phyloP scores from a whole-genome alignment of 2,888 invertebrate genomes.

The Gastrophysa polygoni region DNA sequence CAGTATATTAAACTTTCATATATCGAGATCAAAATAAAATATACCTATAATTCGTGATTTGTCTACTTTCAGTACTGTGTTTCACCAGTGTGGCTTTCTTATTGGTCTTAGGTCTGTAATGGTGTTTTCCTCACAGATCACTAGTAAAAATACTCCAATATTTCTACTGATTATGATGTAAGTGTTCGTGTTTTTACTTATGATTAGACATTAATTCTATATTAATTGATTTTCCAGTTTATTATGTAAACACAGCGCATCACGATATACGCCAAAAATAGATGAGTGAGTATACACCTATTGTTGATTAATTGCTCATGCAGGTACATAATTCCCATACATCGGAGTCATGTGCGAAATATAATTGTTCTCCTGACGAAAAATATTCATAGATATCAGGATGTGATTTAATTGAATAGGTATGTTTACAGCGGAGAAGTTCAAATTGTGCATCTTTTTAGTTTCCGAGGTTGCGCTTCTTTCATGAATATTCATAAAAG shows the following conservation, averaged over 20 bases:
- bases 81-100: neutral
- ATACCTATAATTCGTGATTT: neutral
- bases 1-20: neutral
- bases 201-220: neutral
- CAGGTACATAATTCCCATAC: too few species aligned
- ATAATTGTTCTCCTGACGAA: too few species aligned
- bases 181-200: neutral
- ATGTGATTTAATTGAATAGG: too few species aligned
- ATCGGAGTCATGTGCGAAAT: too few species aligned
- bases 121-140: neutral
- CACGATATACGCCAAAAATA: neutral
- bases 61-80: neutral
- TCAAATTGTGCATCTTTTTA: too few species aligned
- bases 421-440: too few species aligned
- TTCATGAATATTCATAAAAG: too few species aligned
- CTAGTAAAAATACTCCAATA: neutral
- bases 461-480: too few species aligned
- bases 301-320: too few species aligned
- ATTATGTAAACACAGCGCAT: neutral
- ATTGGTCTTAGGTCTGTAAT: neutral
- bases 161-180: neutral
- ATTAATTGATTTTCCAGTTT: constrained; percentile 1
- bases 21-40: neutral
- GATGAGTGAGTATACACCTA: neutral
- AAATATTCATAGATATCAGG: too few species aligned